Conservation (phyloP, 2,113 vertebrate species). For the Gorsachius goisagi region DNA sequence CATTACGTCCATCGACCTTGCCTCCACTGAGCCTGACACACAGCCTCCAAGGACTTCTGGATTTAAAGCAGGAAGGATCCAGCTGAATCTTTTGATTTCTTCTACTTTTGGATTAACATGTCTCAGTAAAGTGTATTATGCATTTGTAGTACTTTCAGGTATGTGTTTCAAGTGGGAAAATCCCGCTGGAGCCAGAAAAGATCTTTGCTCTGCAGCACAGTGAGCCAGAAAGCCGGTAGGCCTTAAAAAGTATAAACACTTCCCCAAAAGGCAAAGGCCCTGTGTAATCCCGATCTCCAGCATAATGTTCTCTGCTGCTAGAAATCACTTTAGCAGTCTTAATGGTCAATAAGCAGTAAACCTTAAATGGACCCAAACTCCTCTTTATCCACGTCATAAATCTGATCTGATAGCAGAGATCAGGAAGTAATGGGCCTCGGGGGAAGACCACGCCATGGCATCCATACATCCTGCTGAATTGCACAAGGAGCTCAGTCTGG, state of each 20-base stretch:
- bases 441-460: neutral
- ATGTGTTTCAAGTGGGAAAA: neutral
- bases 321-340: constrained; percentile 8
- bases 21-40: neutral
- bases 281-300: neutral
- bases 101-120: neutral
- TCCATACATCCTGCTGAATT: neutral
- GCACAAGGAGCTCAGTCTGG: neutral
- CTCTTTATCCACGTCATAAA: constrained; percentile 1
- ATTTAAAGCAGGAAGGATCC: neutral
- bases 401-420: neutral
- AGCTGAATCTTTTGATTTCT: neutral
- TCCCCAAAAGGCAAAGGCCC: neutral
- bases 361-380: neutral
- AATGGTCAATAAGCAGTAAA: constrained; percentile 16
- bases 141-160: neutral
- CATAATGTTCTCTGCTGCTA: constrained; percentile 3
- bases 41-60: neutral
- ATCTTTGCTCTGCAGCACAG: neutral
- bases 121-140: neutral
- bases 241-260: neutral
- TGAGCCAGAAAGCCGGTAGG: neutral
- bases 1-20: neutral
- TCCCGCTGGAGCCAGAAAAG: neutral
- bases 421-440: neutral